Conservation (phyloP, 1,140 invertebrate species). For the roundworm (Caenorhabditis elegans) region DNA sequence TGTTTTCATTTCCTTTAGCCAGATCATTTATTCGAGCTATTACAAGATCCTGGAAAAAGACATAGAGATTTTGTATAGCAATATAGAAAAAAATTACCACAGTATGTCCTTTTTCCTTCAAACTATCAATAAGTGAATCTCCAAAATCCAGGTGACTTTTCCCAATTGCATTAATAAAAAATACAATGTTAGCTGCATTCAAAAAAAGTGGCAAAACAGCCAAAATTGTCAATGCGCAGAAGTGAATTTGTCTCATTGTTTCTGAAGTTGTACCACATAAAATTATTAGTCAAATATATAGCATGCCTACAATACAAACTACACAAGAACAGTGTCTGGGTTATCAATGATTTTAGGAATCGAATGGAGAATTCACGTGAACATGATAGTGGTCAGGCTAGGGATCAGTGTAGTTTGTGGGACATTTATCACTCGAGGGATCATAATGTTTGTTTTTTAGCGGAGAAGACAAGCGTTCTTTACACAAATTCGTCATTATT, state of each 20-base stretch:
- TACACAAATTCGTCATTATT: too few species aligned
- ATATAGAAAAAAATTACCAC: neutral
- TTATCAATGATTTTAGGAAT: neutral
- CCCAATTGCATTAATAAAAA: conserved; percentile 24
- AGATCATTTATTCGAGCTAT: neutral
- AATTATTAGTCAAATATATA: neutral
- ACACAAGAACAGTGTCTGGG: neutral
- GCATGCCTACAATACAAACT: neutral
- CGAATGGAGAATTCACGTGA: neutral
- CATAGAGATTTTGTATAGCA: too few species aligned
- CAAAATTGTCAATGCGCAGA: too few species aligned
- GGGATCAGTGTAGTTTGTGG: neutral
- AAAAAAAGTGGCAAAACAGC: neutral
- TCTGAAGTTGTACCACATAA: neutral
- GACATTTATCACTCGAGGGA: neutral
- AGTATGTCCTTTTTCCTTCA: conserved; percentile 5
- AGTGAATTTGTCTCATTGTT: neutral
- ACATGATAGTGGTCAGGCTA: neutral
- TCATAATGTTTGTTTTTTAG: neutral
- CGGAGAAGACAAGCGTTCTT: too few species aligned
- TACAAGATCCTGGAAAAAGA: conserved; percentile 1
- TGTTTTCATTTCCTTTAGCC: conserved; percentile 19
- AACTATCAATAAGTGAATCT: neutral
- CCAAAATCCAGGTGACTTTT: conserved; percentile 34
- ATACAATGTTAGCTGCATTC: neutral